Conservation (phyloP, 2,888 invertebrate genomes). For the Macaria notata region DNA sequence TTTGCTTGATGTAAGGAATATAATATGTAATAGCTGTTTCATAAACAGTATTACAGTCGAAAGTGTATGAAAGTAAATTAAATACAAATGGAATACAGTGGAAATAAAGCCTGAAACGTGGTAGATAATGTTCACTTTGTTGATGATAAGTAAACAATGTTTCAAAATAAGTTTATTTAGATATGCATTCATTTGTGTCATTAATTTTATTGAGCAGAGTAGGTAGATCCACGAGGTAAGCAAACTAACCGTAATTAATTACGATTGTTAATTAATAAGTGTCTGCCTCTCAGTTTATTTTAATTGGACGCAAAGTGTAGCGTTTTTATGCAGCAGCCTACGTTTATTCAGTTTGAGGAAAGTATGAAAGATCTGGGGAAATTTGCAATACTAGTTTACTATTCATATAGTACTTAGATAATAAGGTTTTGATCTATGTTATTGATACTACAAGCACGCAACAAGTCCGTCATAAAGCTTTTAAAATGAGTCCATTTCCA, state of each 20-base stretch:
- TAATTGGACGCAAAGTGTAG: conserved; percentile 27
- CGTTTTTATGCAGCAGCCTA: conserved; percentile 17
- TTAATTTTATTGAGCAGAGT: conserved; percentile 10
- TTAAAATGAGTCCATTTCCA: conserved; percentile 14
- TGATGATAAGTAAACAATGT: too few species aligned
- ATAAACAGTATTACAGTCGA: too few species aligned
- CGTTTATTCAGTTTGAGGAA: conserved; percentile 5
- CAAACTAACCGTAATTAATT: conserved; percentile 29
- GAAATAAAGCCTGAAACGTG: too few species aligned
- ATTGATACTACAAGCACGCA: conserved; percentile 5
- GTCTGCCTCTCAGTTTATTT: conserved; percentile 31
- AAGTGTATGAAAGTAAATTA: too few species aligned
- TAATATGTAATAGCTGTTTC: too few species aligned
- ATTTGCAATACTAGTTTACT: conserved; percentile 2
- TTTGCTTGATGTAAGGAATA: too few species aligned
- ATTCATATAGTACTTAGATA: conserved; percentile 2
- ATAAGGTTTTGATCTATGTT: background rate
- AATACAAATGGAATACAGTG: too few species aligned
- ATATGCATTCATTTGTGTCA: conserved; percentile 10
- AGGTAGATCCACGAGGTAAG: conserved; percentile 22
- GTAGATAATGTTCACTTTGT: too few species aligned
- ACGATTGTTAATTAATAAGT: conserved; percentile 27
- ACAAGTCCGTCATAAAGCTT: conserved; percentile 7
- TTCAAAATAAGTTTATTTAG: too few species aligned
- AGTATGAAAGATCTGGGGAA: conserved; percentile 7